Conservation (phyloP, 1,140 invertebrate species). For the Olivierus martensii region DNA sequence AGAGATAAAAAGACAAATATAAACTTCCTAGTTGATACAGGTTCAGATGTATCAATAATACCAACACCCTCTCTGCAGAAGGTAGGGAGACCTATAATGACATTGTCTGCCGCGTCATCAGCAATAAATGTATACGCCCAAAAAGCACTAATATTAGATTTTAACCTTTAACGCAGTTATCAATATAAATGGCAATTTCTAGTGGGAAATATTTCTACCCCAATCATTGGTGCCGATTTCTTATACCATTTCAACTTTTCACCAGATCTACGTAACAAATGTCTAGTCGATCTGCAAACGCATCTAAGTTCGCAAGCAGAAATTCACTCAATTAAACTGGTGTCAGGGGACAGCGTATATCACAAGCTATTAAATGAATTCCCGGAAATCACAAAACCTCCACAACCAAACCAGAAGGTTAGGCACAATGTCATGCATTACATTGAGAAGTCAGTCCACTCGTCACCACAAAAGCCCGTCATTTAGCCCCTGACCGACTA, state of each 20-base stretch:
- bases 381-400: neutral
- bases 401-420: neutral
- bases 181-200: no score
- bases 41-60: no score
- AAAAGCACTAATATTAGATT: no score
- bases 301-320: no score
- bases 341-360: neutral
- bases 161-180: no score
- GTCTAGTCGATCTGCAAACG: no score
- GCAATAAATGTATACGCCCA: no score
- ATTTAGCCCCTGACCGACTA: slow-evolving; percentile 8
- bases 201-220: slow-evolving; percentile 1
- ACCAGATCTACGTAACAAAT: neutral
- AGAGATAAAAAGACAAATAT: no score
- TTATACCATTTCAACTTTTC: slow-evolving; percentile 2
- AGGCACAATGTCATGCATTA: slow-evolving; percentile 7
- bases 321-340: neutral
- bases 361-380: slow-evolving; percentile 5
- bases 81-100: no score
- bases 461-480: neutral
- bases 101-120: no score
- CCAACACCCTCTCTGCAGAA: no score
- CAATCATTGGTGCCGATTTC: slow-evolving; percentile 15
- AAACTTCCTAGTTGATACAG: no score
- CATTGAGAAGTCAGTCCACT: slow-evolving; percentile 7